A percentile compares a stretch with the other conserved stretches of the same genome.
Evolutionary conservation across 1,140 invertebrate genomes (phyloP).

Genomic region (Drosophila triauraria): DNA sequence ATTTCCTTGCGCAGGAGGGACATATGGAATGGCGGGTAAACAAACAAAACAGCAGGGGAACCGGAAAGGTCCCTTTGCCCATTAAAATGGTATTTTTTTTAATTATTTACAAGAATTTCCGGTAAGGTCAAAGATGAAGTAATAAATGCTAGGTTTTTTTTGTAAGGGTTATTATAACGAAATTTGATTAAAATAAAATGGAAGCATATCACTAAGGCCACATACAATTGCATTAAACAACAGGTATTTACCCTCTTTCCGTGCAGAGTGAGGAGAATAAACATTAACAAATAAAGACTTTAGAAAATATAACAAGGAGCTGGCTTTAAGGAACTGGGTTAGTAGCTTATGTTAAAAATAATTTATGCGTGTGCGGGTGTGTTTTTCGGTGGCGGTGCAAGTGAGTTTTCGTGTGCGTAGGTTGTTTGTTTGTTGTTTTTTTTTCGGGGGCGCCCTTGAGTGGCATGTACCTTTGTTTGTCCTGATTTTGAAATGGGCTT

Average conservation of each 20-base stretch:
- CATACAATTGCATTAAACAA: neutral
- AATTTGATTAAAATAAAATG: neutral
- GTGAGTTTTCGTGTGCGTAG: constrained; percentile 22
- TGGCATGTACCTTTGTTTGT: constrained; percentile 79
- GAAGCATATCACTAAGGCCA: neutral
- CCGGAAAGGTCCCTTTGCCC: neutral
- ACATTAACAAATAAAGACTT: neutral
- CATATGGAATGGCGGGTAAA: constrained; percentile 5
- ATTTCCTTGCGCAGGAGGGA: constrained; percentile 18
- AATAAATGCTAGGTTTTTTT: neutral
- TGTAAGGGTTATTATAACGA: neutral
- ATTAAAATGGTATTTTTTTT: neutral
- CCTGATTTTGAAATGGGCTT: constrained; percentile 76
- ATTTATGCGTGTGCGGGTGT: constrained; percentile 12
- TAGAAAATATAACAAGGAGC: neutral
- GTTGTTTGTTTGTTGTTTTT: constrained; percentile 15
- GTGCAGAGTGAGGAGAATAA: neutral
- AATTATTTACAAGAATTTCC: neutral
- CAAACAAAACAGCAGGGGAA: neutral
- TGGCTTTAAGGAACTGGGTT: constrained; percentile 1
- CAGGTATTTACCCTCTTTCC: no score
- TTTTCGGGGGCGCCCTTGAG: constrained; percentile 25
- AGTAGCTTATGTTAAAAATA: constrained; percentile 17
- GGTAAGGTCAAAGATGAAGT: neutral
- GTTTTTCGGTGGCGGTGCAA: constrained; percentile 17